Percentiles rank a stretch among this genome's conserved stretches.
These are phyloP conservation scores for Gavialis gangeticus DNA, from an alignment of 2,113 vertebrate species.

Conservation along the genomic window DNA sequence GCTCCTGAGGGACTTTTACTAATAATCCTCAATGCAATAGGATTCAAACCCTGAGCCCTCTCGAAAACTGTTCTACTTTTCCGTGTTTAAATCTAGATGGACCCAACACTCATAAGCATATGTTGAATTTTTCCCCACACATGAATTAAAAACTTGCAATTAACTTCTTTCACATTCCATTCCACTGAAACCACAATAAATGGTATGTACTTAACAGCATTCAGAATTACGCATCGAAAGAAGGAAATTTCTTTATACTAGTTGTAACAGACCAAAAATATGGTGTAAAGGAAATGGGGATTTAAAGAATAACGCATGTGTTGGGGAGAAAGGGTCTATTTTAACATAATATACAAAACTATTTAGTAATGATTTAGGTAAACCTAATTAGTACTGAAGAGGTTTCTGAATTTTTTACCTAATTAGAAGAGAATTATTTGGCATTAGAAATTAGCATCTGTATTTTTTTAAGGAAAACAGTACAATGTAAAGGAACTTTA, in stretches of 20 bases:
- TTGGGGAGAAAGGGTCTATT: not conserved
- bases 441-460: not conserved
- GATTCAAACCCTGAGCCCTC: not conserved
- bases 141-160: constrained; percentile 17
- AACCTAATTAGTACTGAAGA: not conserved
- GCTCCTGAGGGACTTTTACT: not conserved
- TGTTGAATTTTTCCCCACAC: not conserved
- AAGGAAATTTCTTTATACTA: not conserved
- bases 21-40: constrained; percentile 14
- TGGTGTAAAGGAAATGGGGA: not conserved
- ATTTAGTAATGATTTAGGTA: not conserved
- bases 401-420: not conserved
- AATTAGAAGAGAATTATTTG: not conserved
- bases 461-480: not conserved
- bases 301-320: not conserved
- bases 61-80: constrained; percentile 22
- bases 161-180: not conserved
- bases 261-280: not conserved
- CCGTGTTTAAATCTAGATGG: constrained; percentile 5
- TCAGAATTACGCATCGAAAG: not conserved
- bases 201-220: not conserved
- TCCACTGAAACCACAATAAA: not conserved
- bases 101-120: not conserved
- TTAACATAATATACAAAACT: not conserved
- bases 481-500: not conserved